Conservation (phyloP, 2,888 invertebrate species). For the Alitta virens region DNA sequence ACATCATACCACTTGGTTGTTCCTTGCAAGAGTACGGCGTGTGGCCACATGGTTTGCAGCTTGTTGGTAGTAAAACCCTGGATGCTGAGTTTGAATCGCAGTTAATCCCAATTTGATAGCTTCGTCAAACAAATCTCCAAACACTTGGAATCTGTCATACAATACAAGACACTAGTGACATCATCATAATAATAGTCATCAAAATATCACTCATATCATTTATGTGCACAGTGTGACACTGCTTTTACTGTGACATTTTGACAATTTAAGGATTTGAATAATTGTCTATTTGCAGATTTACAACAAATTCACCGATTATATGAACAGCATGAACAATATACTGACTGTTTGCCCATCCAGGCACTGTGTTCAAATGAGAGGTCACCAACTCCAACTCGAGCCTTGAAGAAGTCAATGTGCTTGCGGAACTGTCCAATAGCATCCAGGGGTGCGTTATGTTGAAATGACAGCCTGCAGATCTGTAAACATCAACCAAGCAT, state of each 20-base stretch:
- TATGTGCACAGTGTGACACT: too few species aligned
- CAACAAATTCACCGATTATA: too few species aligned
- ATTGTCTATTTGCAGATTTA: too few species aligned
- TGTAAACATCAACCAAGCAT: constrained; percentile 40
- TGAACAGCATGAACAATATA: background rate
- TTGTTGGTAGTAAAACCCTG: constrained; percentile 93
- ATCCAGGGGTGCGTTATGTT: constrained; percentile 84
- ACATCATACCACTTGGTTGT: background rate
- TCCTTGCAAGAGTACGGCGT: constrained; percentile 36
- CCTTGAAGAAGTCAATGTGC: constrained; percentile 85
- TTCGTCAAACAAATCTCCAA: constrained; percentile 94
- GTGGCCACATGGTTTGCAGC: constrained; percentile 83
- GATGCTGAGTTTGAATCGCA: constrained; percentile 93
- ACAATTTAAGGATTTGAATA: too few species aligned
- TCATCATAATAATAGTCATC: too few species aligned
- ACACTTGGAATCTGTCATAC: constrained; percentile 60
- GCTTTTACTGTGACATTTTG: too few species aligned
- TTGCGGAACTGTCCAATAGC: constrained; percentile 90
- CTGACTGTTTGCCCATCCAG: constrained; percentile 91
- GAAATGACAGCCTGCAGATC: constrained; percentile 86
- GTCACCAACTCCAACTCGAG: constrained; percentile 73
- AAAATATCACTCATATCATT: too few species aligned
- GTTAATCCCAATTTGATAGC: constrained; percentile 88
- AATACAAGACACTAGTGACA: too few species aligned
- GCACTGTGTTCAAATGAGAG: constrained; percentile 91